phyloP scores from a whole-genome alignment of 2,113 vertebrate species.

The Hemichromis elongatus region DNA sequence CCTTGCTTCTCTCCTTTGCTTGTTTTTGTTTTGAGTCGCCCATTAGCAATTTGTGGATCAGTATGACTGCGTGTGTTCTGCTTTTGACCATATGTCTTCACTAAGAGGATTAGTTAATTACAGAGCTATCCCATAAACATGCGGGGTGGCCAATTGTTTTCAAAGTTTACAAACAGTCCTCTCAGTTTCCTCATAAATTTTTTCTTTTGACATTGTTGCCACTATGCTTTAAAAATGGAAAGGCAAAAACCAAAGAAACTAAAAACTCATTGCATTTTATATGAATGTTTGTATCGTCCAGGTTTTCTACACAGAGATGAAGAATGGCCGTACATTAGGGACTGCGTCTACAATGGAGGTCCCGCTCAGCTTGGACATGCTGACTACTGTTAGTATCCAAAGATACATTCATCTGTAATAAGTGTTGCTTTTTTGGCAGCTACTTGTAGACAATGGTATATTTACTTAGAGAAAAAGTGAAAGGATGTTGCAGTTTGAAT shows the following conservation, averaged over 20 bases:
- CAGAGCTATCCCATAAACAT: conserved; percentile 15
- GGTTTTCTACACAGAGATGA: conserved; percentile 88
- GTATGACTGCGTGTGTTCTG: conserved; percentile 28
- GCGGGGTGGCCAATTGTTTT: conserved; percentile 13
- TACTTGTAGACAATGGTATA: neutral
- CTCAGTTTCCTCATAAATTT: neutral
- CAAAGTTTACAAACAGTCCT: neutral
- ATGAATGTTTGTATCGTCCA: conserved; percentile 36
- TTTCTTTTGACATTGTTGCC: neutral
- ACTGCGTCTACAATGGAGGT: conserved; percentile 71
- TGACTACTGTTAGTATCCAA: conserved; percentile 76
- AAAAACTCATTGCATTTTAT: neutral
- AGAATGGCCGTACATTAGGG: conserved; percentile 62
- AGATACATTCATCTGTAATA: neutral
- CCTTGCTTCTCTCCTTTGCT: neutral
- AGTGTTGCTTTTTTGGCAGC: neutral
- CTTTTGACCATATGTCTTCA: conserved; percentile 64
- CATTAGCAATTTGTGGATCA: conserved; percentile 48
- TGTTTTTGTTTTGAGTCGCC: conserved; percentile 24
- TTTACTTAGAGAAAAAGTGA: neutral
- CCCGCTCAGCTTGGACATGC: conserved; percentile 76
- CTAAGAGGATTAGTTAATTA: conserved; percentile 67
- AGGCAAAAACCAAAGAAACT: neutral
- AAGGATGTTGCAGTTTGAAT: neutral
- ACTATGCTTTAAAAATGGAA: neutral